Evolutionary conservation across 2,888 invertebrate genomes (phyloP).

Genomic region (Ectemnius continuus): DNA sequence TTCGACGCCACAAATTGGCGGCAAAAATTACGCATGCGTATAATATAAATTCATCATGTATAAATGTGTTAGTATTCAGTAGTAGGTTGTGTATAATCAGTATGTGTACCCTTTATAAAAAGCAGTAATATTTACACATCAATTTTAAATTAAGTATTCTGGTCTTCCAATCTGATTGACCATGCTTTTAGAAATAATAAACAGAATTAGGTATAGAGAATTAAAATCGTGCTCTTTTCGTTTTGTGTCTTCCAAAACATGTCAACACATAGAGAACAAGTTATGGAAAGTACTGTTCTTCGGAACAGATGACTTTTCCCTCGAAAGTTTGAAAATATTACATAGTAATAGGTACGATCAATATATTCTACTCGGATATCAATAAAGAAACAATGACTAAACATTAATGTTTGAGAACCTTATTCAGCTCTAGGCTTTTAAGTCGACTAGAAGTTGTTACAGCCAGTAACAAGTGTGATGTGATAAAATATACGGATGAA

Average conservation of each 20-base stretch:
- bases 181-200: too few species aligned
- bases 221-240: background rate
- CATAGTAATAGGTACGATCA: conserved; percentile 83
- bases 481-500: conserved; percentile 84
- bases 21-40: too few species aligned
- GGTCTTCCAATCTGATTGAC: too few species aligned
- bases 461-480: conserved; percentile 81
- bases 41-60: too few species aligned
- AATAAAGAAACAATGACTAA: background rate
- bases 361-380: background rate
- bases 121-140: too few species aligned
- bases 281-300: conserved; percentile 88
- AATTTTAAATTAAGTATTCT: too few species aligned
- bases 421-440: conserved; percentile 79
- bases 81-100: too few species aligned
- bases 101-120: too few species aligned
- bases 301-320: conserved; percentile 90
- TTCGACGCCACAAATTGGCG: too few species aligned
- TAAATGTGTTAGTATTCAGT: too few species aligned
- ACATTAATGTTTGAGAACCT: conserved; percentile 24
- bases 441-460: conserved; percentile 85
- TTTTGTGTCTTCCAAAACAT: background rate
- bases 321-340: conserved; percentile 85
- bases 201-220: background rate
- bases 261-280: background rate